Percentiles rank a stretch among this genome's conserved stretches.
phyloP scores from a whole-genome alignment of 2,113 vertebrate genomes.

The Pseudorasbora parva region DNA sequence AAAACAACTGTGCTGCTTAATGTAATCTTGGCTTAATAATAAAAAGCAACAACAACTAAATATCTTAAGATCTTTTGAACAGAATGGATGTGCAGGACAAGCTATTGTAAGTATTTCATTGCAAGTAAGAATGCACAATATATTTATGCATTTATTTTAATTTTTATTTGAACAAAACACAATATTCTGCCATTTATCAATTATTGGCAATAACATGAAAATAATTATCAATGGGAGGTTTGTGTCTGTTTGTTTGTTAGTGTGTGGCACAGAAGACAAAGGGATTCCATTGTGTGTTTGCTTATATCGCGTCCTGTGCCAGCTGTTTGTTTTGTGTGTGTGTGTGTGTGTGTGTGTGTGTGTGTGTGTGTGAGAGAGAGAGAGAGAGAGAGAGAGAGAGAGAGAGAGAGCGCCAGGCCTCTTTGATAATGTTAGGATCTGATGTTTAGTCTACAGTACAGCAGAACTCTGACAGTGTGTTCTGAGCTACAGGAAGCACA shows the following conservation, averaged over 20 bases:
- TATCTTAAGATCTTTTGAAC: no score
- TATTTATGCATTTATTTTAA: background rate
- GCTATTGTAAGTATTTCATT: background rate
- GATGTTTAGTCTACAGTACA: conserved; percentile 77
- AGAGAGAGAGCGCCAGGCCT: conserved; percentile 51
- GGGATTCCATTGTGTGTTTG: background rate
- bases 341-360: background rate
- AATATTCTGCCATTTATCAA: background rate
- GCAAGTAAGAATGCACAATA: background rate
- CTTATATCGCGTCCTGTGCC: conserved; percentile 12
- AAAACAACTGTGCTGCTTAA: background rate
- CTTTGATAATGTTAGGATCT: conserved; percentile 61
- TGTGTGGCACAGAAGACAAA: conserved; percentile 20
- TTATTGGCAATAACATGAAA: background rate
- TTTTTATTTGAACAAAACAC: background rate
- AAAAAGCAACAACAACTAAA: no score
- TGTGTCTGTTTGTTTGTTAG: conserved; percentile 26
- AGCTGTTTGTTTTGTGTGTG: background rate
- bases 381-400: background rate
- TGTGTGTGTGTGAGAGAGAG: background rate
- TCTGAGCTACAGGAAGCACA: conserved; percentile 60
- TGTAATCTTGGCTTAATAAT: no score
- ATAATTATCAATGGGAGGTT: background rate
- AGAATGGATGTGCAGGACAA: no score
- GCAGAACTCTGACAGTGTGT: conserved; percentile 59